Base-by-base conservation (phyloP, 2,797 vertebrate species). In the Acrossocheilus wenchowensis region DNA sequence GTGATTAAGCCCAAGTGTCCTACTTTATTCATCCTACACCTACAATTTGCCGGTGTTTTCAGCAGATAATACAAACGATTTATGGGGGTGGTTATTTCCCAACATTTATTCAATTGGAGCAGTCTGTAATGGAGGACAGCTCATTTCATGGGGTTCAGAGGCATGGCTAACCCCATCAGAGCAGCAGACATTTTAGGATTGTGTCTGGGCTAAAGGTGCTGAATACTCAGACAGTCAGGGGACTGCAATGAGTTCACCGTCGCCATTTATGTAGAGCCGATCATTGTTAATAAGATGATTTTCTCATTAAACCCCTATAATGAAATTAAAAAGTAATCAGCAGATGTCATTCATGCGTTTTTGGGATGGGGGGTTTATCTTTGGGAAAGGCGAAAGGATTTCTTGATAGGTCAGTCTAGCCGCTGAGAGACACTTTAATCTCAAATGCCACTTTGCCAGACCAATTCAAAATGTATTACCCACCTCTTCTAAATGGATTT, bases 251-350 rank as follows among this genome's bases (percentile, higher is more conserved):
- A 87, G 75, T 86, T 82, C 72, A 75, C 88, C 82, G 50, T 88
- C 81, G 83, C 72, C 81, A 48, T 82, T 87, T 86, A 88, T 79
- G 71, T 79, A 78, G 72, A 85, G 73, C 74, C 60, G 83, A 89
- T 91, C 88, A 86, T 89, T 89, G 86, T 82, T 90, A 91, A 88
- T 88, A 79, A 86, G 86, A 89, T 82, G 85, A 88, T 87, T 87
- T 89, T 88, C 88, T 88, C 88, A 89, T 91, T 89, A 87, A 86
- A 85, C 23, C 66, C 80, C 79, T 41, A 75, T 87, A 90, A 90
- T 90, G 80, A 83, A 89, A 90, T 91, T 89, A 91, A 88, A 90
- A 87, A 66, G 83, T 86, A 85, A 89, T 89, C 87, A 89, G 84
- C 79, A 60, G 87, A 88, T 87, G 89, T 87, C 85, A 86, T 89